Conservation (phyloP, 2,113 vertebrate genomes). For the Pygoscelis adeliae region DNA sequence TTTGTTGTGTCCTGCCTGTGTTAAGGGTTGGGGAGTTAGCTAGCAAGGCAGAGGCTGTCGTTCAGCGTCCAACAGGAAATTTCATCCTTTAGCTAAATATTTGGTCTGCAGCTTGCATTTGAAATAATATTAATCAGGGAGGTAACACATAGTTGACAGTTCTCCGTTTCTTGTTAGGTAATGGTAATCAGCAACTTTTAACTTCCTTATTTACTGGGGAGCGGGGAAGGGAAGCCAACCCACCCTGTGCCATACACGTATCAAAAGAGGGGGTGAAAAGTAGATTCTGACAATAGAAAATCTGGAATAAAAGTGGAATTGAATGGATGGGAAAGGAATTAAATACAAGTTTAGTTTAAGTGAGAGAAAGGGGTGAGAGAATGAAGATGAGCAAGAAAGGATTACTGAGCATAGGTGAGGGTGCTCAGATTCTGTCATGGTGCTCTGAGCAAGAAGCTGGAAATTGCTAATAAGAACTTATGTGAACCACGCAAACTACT, state of each 20-base stretch:
- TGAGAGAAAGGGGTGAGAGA: not conserved
- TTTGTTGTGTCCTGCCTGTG: not conserved
- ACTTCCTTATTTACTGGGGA: not conserved
- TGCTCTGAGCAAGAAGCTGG: not conserved
- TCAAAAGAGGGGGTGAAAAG: not conserved
- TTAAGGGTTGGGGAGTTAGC: not conserved
- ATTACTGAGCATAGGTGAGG: not conserved
- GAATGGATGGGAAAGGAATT: not conserved
- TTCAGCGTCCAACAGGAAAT: not conserved
- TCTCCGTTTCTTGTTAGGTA: not conserved
- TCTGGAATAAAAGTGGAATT: not conserved
- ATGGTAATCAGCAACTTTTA: not conserved
- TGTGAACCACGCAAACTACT: not conserved
- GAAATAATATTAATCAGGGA: not conserved
- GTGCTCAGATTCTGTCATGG: not conserved
- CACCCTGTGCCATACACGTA: not conserved
- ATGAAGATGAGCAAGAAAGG: not conserved
- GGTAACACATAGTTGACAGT: not conserved
- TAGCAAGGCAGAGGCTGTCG: not conserved
- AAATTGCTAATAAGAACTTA: not conserved
- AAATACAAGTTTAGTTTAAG: not conserved
- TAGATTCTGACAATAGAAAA: not conserved
- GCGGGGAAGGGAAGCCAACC: not conserved
- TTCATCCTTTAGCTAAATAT: not conserved
- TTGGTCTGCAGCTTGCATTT: not conserved